These are phyloP conservation scores for Petromus typicus DNA, from an alignment of 2,113 vertebrate genomes.

Conservation along the genomic window DNA sequence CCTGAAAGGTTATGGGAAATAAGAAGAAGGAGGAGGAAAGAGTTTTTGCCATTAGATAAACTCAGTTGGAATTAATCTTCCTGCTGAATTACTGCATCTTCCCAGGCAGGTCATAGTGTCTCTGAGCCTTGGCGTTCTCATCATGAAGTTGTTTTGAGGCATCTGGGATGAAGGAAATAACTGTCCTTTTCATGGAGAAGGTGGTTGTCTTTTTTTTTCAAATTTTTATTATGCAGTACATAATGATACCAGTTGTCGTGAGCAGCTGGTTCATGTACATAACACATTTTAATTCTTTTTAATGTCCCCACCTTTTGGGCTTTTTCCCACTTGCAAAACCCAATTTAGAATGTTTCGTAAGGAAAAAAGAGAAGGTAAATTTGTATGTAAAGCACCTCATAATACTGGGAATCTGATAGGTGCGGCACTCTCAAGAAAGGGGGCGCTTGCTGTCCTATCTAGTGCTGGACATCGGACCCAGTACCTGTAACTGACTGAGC, in stretches of 20 bases:
- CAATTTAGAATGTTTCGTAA: neutral
- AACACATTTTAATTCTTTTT: neutral
- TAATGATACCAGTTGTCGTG: neutral
- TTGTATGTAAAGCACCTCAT: neutral
- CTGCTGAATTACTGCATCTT: neutral
- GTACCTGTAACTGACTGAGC: neutral
- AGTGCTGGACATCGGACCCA: neutral
- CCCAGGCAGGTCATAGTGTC: neutral
- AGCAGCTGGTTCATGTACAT: neutral
- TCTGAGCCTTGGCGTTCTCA: neutral
- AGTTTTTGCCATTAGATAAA: neutral
- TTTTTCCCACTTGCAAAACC: neutral
- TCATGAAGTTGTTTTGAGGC: neutral
- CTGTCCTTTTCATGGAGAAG: neutral
- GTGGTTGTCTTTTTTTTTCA: neutral
- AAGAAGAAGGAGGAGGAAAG: neutral
- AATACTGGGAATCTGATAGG: neutral
- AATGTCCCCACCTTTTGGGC: neutral
- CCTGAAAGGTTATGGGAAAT: neutral
- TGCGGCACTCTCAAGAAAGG: neutral
- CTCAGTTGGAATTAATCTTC: neutral
- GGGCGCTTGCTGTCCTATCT: neutral
- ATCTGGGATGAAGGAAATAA: rapidly evolving
- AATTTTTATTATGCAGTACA: neutral
- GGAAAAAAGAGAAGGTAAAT: neutral